These are phyloP conservation scores for Leptinotarsa lineolata DNA, from an alignment of 1,140 invertebrate species.

Conservation along the genomic window DNA sequence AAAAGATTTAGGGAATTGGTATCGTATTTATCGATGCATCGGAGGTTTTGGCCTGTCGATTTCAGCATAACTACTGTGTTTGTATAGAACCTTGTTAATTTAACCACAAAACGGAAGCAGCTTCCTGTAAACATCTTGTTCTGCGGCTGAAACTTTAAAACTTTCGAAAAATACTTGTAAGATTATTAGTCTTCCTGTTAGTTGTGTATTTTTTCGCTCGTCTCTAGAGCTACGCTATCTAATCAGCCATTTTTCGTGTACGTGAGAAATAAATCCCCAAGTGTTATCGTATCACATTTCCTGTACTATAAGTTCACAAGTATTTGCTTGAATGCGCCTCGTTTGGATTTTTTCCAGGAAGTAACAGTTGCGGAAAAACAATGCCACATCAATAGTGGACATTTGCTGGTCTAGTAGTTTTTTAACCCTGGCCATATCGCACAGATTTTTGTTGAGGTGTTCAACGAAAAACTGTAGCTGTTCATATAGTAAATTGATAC, in stretches of 20 bases:
- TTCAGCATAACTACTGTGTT: no score
- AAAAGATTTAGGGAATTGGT: no score
- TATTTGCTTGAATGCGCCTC: background rate
- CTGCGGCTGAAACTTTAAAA: background rate
- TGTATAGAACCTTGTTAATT: no score
- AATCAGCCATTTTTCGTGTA: background rate
- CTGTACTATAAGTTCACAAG: background rate
- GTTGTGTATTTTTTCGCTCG: background rate
- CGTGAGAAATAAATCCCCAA: background rate
- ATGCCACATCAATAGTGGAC: background rate
- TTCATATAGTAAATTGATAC: no score
- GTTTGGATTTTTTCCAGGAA: background rate
- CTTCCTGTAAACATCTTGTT: no score
- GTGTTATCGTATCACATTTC: background rate
- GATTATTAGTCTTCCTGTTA: background rate
- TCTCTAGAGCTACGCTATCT: background rate
- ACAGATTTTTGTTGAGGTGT: background rate
- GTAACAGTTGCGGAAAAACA: background rate
- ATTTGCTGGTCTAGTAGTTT: background rate
- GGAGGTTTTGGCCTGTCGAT: no score
- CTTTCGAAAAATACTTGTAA: no score
- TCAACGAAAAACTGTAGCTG: no score
- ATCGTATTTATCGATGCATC: no score
- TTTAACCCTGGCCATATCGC: background rate
- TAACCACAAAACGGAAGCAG: no score